Evolutionary conservation across 2,797 vertebrate species (phyloP).

Genomic region (Cossypha caffra): DNA sequence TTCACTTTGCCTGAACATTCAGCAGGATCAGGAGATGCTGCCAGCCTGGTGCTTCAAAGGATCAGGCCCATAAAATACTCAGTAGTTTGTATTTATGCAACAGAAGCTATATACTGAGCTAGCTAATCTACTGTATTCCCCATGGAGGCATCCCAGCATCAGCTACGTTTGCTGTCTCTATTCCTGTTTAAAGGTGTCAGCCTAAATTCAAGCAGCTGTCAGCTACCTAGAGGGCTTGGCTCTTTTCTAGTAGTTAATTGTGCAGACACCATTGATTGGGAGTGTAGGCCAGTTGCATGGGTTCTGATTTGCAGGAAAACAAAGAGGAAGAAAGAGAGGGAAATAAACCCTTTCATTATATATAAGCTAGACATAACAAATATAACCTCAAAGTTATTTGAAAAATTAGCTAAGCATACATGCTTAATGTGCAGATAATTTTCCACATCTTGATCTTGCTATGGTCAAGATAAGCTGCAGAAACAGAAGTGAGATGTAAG

Average conservation of each 20-base stretch:
- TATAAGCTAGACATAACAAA: constrained; percentile 47
- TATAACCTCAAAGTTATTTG: constrained; percentile 45
- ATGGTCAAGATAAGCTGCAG: not conserved
- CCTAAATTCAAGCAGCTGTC: constrained; percentile 67
- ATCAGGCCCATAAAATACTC: not conserved
- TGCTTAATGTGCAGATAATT: constrained; percentile 21
- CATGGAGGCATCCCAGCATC: constrained; percentile 21
- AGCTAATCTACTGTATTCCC: constrained; percentile 35
- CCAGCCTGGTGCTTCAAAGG: not conserved
- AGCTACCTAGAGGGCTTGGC: constrained; percentile 28
- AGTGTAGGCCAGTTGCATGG: not conserved
- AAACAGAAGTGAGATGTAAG: constrained; percentile 7
- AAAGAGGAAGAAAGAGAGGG: constrained; percentile 13
- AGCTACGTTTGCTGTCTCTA: constrained; percentile 26
- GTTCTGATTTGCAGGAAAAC: constrained; percentile 16
- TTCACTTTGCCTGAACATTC: not conserved
- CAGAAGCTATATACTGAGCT: constrained; percentile 5
- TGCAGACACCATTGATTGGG: constrained; percentile 36
- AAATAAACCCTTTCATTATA: constrained; percentile 28
- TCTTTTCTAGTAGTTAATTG: constrained; percentile 43
- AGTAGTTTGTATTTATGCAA: constrained; percentile 17
- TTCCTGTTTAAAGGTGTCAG: constrained; percentile 63
- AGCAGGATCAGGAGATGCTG: not conserved
- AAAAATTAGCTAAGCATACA: constrained; percentile 9
- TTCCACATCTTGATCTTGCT: not conserved